Conservation (phyloP, 2,797 vertebrate species). For the Sylvia borin region DNA sequence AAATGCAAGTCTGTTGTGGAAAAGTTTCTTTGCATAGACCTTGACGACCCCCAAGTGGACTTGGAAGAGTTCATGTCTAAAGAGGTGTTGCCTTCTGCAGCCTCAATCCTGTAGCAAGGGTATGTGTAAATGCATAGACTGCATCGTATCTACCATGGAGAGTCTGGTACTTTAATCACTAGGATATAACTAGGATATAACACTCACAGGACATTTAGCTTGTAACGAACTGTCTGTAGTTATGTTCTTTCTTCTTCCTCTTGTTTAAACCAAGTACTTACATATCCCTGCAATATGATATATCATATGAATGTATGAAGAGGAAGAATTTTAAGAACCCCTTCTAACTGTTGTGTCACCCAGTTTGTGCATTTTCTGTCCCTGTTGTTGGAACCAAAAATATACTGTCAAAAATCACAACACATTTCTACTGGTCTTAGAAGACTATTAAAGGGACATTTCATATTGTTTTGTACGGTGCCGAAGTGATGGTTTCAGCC, state of each 20-base stretch:
- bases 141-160: not conserved
- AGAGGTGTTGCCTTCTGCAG: slow-evolving; percentile 81
- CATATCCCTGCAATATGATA: not conserved
- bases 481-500: not conserved
- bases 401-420: not conserved
- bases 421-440: not conserved
- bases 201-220: not conserved
- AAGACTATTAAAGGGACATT: not conserved
- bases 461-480: not conserved
- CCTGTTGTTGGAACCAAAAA: not conserved
- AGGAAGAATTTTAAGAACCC: not conserved
- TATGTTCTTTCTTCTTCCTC: not conserved
- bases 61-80: slow-evolving; percentile 84
- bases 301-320: not conserved
- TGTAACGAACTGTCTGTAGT: not conserved
- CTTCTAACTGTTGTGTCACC: not conserved
- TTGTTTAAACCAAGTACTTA: not conserved
- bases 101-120: slow-evolving; percentile 57
- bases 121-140: not conserved
- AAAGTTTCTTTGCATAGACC: slow-evolving; percentile 86
- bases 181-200: too few relatives aligned
- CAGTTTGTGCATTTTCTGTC: not conserved
- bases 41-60: slow-evolving; percentile 85
- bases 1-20: slow-evolving; percentile 86
- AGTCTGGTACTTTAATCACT: not conserved